phyloP scores from a whole-genome alignment of 2,113 vertebrate species.

The Chaetodon trifascialis region DNA sequence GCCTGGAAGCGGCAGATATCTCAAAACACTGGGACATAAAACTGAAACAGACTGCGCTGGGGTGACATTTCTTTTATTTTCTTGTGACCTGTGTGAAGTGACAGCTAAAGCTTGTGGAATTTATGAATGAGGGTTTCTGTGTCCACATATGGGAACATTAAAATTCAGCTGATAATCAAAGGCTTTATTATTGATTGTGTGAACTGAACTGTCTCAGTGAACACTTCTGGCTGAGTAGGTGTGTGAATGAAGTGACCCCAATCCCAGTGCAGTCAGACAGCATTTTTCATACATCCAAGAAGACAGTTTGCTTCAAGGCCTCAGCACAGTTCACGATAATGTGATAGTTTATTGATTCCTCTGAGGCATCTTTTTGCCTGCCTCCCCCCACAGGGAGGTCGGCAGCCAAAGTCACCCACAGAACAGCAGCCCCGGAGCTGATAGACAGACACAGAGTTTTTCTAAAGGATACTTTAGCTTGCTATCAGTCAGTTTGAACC shows the following conservation, averaged over 20 bases:
- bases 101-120: neutral
- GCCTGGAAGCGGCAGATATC: neutral
- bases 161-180: no score
- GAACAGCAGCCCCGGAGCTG: conserved; percentile 38
- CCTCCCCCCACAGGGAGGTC: neutral
- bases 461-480: conserved; percentile 32
- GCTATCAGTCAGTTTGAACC: neutral
- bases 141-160: neutral
- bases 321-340: conserved; percentile 44
- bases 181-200: neutral
- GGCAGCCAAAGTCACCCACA: conserved; percentile 53
- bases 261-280: neutral
- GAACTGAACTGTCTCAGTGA: neutral
- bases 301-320: conserved; percentile 42
- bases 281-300: conserved; percentile 36
- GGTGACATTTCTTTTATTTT: neutral
- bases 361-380: conserved; percentile 22
- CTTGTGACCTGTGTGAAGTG: neutral
- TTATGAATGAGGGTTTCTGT: neutral
- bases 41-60: neutral
- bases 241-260: conserved; percentile 23
- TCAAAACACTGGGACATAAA: neutral
- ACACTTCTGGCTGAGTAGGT: neutral
- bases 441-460: neutral
- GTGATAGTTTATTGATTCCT: conserved; percentile 67